phyloP scores from a whole-genome alignment of 1,140 invertebrate species.

The Bombus superbus region DNA sequence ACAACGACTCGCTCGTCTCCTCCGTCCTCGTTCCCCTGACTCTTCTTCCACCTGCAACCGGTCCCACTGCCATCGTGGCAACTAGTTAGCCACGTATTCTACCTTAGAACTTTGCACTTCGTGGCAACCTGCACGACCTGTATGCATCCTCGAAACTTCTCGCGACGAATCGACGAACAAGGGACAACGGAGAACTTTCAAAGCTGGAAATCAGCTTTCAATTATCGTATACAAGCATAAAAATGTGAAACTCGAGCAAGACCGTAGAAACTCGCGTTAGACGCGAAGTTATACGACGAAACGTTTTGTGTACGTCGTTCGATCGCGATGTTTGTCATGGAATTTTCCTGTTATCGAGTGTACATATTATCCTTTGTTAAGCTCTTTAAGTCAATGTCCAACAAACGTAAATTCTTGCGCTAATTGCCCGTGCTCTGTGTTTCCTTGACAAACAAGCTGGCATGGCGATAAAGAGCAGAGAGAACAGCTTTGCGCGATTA shows the following conservation, averaged over 20 bases:
- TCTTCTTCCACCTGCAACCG: neutral
- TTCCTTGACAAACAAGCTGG: neutral
- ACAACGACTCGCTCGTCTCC: constrained; percentile 16
- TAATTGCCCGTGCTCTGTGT: too few species aligned
- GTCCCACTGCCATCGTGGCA: neutral
- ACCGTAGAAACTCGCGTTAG: neutral
- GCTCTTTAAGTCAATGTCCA: too few species aligned
- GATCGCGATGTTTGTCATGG: too few species aligned
- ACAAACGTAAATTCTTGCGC: too few species aligned
- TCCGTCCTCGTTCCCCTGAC: neutral
- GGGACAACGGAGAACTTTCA: neutral
- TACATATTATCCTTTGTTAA: too few species aligned
- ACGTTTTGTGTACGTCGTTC: neutral
- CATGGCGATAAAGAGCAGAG: neutral
- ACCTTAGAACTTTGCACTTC: constrained; percentile 69
- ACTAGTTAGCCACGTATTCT: constrained; percentile 29
- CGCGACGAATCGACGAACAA: constrained; percentile 68
- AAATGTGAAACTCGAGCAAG: neutral
- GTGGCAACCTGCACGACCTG: constrained; percentile 17
- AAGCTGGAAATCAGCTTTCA: constrained; percentile 27
- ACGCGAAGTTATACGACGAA: neutral
- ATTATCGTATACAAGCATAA: constrained; percentile 10
- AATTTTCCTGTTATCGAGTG: too few species aligned
- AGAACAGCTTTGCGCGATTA: too few species aligned
- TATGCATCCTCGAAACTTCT: constrained; percentile 62